Evolutionary conservation across 2,797 vertebrate genomes (phyloP).

Genomic region (Leucoraja ocellata): DNA sequence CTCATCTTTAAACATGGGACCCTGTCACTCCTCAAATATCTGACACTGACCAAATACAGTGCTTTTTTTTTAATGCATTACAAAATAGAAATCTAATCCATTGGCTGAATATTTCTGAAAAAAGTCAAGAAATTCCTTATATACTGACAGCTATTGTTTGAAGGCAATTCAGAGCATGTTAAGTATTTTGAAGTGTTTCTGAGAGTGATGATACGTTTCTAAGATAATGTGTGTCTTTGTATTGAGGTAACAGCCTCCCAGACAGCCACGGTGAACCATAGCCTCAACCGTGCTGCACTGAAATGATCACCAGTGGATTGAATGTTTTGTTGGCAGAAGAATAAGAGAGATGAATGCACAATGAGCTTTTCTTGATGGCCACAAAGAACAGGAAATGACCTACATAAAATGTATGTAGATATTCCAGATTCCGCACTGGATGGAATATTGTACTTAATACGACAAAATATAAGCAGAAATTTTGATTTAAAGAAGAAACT

Average conservation of each 20-base stretch:
- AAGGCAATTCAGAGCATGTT: neutral
- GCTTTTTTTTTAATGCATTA: neutral
- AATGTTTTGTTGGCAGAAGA: neutral
- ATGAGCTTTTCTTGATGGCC: constrained; percentile 13
- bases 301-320: constrained; percentile 9
- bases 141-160: neutral
- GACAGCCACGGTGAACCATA: neutral
- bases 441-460: neutral
- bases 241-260: neutral
- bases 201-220: neutral
- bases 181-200: neutral
- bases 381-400: constrained; percentile 28
- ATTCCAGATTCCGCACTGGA: neutral
- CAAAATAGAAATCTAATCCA: neutral
- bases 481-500: neutral
- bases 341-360: constrained; percentile 12
- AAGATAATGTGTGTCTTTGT: neutral
- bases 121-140: neutral
- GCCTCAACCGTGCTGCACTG: neutral
- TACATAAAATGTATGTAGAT: neutral
- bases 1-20: too few species aligned
- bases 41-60: neutral
- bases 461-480: neutral
- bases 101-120: neutral
- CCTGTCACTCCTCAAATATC: too few species aligned